Conservation (phyloP, 2,888 invertebrate species). For the Polyommatus icarus region DNA sequence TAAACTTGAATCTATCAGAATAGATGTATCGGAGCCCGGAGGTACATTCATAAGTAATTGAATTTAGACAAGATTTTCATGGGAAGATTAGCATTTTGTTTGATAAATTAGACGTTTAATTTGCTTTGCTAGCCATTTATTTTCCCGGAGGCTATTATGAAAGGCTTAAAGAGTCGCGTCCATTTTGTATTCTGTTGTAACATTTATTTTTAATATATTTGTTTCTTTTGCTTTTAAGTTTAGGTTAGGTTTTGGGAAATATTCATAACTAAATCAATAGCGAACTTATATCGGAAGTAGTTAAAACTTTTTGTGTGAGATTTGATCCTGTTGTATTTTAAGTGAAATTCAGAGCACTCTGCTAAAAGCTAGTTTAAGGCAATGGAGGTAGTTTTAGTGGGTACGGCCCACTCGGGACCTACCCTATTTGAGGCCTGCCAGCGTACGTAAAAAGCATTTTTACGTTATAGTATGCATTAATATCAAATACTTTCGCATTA, state of each 20-base stretch:
- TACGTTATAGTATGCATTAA: constrained; percentile 5
- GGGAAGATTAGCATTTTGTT: constrained; percentile 8
- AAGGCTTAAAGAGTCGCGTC: constrained; percentile 12
- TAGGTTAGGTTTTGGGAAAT: background rate
- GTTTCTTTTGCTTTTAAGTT: background rate
- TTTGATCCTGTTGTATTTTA: background rate
- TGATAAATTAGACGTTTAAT: constrained; percentile 28
- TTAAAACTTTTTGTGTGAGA: background rate
- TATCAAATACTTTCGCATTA: background rate
- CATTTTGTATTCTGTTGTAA: constrained; percentile 18
- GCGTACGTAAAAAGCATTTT: constrained; percentile 2
- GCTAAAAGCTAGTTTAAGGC: constrained; percentile 14
- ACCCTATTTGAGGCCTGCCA: background rate
- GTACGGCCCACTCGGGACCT: background rate
- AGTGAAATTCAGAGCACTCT: background rate
- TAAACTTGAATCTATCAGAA: background rate
- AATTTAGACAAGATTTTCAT: constrained; percentile 14
- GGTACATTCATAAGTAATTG: background rate
- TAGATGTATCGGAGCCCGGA: background rate
- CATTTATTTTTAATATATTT: background rate
- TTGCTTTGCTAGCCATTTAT: background rate
- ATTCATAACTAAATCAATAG: background rate
- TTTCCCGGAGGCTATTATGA: constrained; percentile 10
- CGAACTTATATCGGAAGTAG: background rate
- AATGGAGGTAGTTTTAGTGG: background rate